Evolutionary conservation across 2,888 invertebrate genomes (phyloP).

Genomic region (Agonopterix heracliana): DNA sequence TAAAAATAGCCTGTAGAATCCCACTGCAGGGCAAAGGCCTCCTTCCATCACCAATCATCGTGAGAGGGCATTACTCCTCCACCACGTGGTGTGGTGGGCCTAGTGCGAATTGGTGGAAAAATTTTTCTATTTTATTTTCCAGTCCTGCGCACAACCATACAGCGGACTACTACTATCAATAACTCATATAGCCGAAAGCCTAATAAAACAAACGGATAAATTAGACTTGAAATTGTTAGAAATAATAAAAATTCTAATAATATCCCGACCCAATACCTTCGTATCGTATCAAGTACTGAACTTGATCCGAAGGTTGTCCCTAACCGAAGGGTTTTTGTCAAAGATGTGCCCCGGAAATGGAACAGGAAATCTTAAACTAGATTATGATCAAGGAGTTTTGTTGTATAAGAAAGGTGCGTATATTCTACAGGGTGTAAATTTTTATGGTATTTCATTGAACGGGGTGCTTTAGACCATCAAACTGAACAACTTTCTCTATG

Average conservation of each 20-base stretch:
- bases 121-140: conserved; percentile 31
- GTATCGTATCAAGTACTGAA: conserved; percentile 33
- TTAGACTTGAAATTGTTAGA: conserved; percentile 11
- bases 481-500: too few species aligned
- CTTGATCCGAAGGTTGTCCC: conserved; percentile 23
- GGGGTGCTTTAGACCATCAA: too few species aligned
- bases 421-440: too few species aligned
- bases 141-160: conserved; percentile 52
- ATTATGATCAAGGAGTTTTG: conserved; percentile 62
- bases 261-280: conserved; percentile 41
- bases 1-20: too few species aligned
- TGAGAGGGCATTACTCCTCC: too few species aligned
- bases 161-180: conserved; percentile 46
- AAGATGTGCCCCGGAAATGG: conserved; percentile 33
- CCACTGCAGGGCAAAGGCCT: too few species aligned
- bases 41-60: too few species aligned
- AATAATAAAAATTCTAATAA: conserved; percentile 34
- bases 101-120: too few species aligned
- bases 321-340: conserved; percentile 20
- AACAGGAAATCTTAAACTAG: conserved; percentile 45
- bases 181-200: conserved; percentile 16
- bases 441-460: too few species aligned
- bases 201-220: neutral
- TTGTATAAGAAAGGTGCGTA: conserved; percentile 53
- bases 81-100: too few species aligned